Evolutionary conservation across 1,140 invertebrate species (phyloP), one percentile per base, ranked within the genome.

Genomic region (Parasteatoda tepidariorum): DNA sequence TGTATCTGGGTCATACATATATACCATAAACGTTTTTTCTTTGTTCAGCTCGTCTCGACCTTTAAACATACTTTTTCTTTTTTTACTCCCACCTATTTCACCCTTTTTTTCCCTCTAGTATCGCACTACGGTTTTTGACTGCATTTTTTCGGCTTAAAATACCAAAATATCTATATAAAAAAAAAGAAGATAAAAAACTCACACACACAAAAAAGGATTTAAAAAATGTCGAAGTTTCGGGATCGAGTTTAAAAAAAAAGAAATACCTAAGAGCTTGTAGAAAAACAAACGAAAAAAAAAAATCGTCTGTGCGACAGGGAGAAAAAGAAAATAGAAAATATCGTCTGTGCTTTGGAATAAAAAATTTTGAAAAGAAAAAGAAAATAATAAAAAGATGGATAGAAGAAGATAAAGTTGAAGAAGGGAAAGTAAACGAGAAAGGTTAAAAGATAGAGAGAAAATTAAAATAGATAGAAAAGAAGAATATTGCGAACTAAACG

Each of bases 91-190:
- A 7, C n/a, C n/a, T n/a, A n/a, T 41, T 11, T 6, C 22, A 18
- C 18, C 9, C 3, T 68, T 68, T 26, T 48, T 26, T 26, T 26
- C 26, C n/a, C 28, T 4, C n/a, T 41, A 41, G 26, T 22, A 26
- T 26, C 15, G 24, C 34, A 33, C 30, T 64, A 28, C 31, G 28
- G 34, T 5, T 31, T 31, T 64, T 64, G 34, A 33, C n/a, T n/a
- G n/a, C n/a, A n/a, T n/a, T n/a, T n/a, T n/a, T n/a, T n/a, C n/a
- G 31, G 62, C 62, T 64, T 64, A 64, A 64, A 64, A 64, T 64
- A 31, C 62, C 31, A 64, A 64, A 64, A 64, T 33, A 59, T 62
- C 28, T 30, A 62, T 11, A 30, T 15, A 62, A 62, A 31, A 62
- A 30, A 62, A 31, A 15, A 3, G 31, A 11, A 24, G 13, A 62